Conservation (phyloP, 2,113 vertebrate species). For the Prochilodus magdalenae region DNA sequence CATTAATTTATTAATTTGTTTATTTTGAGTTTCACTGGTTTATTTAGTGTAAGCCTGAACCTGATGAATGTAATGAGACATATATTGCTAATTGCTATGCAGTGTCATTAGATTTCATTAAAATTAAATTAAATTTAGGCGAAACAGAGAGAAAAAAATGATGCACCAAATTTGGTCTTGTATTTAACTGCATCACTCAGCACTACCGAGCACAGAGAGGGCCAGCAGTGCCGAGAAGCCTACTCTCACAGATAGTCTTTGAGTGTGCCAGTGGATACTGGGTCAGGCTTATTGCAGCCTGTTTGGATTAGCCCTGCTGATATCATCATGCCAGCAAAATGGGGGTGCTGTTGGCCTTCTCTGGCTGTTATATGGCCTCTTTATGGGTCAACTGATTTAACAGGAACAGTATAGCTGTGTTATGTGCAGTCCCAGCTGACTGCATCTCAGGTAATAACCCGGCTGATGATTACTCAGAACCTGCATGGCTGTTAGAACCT, state of each 20-base stretch:
- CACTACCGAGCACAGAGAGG: conserved; percentile 1
- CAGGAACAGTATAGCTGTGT: not conserved
- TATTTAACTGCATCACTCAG: not conserved
- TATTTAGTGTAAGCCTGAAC: no score
- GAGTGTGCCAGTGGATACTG: conserved; percentile 26
- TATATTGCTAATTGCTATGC: no score
- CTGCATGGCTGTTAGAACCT: not conserved
- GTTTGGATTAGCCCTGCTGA: conserved; percentile 43
- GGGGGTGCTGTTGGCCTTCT: conserved; percentile 3
- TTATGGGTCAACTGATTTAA: conserved; percentile 5
- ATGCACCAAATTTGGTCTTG: not conserved
- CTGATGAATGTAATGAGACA: no score
- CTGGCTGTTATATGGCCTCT: not conserved
- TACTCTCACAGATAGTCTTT: conserved; percentile 13
- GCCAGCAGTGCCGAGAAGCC: not conserved
- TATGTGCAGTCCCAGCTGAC: not conserved
- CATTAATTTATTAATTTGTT: no score
- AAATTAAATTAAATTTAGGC: not conserved
- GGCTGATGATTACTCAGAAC: not conserved
- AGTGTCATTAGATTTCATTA: no score
- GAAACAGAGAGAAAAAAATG: not conserved
- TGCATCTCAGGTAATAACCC: not conserved
- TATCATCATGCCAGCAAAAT: conserved; percentile 32
- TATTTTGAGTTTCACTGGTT: no score
- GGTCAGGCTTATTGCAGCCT: conserved; percentile 12